Evolutionary conservation across 2,113 vertebrate species (phyloP).

Genomic region (Pipra filicauda): DNA sequence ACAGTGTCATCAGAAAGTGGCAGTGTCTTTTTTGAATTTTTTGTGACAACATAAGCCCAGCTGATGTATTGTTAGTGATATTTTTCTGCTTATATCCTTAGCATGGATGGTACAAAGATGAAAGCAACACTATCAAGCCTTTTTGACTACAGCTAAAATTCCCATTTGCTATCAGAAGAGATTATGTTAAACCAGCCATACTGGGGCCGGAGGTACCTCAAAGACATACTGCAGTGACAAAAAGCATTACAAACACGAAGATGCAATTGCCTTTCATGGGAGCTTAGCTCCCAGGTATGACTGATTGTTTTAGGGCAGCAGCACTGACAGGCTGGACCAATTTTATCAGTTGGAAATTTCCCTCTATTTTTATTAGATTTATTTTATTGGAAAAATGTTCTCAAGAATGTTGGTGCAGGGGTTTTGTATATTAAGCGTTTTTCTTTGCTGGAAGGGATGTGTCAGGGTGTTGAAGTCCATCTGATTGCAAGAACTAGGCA

Average conservation of each 20-base stretch:
- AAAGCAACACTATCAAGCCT: neutral
- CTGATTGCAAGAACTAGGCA: neutral
- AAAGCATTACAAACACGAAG: conserved; percentile 19
- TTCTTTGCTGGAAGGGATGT: neutral
- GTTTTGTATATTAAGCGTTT: neutral
- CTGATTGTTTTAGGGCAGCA: conserved; percentile 49
- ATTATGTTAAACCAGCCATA: neutral
- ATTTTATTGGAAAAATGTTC: neutral
- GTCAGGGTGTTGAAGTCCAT: neutral
- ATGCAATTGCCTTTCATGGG: conserved; percentile 30
- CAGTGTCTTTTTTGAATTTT: neutral
- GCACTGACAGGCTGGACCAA: neutral
- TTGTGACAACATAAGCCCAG: neutral
- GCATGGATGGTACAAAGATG: neutral
- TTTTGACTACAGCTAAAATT: neutral
- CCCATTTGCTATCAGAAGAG: conserved; percentile 28
- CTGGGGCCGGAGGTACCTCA: conserved; percentile 15
- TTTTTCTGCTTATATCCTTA: conserved; percentile 36
- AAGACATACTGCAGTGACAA: conserved; percentile 52
- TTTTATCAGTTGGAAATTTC: conserved; percentile 25
- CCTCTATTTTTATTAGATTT: conserved; percentile 28
- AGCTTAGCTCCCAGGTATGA: conserved; percentile 58
- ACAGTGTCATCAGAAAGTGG: neutral
- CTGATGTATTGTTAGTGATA: neutral
- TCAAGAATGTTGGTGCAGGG: neutral